Base-by-base conservation (phyloP, 2,113 vertebrate genomes). In the Regulus satrapa region DNA sequence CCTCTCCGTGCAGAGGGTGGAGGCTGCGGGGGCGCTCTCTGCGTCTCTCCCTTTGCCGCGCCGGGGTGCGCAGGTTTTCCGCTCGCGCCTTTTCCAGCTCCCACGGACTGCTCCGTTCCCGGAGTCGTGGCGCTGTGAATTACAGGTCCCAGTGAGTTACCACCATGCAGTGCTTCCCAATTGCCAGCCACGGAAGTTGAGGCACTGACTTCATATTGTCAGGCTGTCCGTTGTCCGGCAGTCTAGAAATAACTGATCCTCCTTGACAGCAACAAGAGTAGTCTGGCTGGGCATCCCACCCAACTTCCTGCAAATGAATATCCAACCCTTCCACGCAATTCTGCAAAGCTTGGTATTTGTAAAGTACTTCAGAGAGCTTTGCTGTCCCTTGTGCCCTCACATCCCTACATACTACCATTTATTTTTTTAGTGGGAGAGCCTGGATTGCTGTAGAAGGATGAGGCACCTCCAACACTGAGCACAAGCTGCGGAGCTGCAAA, bases 71-170 rank as follows among this genome's bases (percentile, higher is more conserved):
- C 83, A 1, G 94, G 86, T 41, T 85, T 96, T 69, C 96, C 78
- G 2, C 87, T 89, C 7, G 38, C 18, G 29, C 88, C 64, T n/a
- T 63, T 86, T 10, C 38, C 76, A 25, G 82, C 29, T 43, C 89
- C 54, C 29, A 76, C 10, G 9, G 89, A 32, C 17, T 66, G 88
- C 86, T 97, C 96, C 18, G 62, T 64, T 92, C 87, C 94, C 18
- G 96, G 81, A 46, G 94, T 55, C 2, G 97, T 96, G 79, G 95
- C 74, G 5, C 98, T 98, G 94, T 18, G 58, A 87, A 98, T 88
- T 24, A 96, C 9, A 84, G 41, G 88, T 67, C 26, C 29, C 49
- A 36, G n/a, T 1, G 17, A 61, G 56, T 91, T 68, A 94, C 49
- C 40, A 34, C 19, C 5, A 0, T 5, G 34, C 49, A 34, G 16